A percentile compares a stretch with the other conserved stretches of the same genome.
These are phyloP conservation scores for Microctenopoma lineatum DNA, from an alignment of 2,797 vertebrate species.

Conservation along the genomic window DNA sequence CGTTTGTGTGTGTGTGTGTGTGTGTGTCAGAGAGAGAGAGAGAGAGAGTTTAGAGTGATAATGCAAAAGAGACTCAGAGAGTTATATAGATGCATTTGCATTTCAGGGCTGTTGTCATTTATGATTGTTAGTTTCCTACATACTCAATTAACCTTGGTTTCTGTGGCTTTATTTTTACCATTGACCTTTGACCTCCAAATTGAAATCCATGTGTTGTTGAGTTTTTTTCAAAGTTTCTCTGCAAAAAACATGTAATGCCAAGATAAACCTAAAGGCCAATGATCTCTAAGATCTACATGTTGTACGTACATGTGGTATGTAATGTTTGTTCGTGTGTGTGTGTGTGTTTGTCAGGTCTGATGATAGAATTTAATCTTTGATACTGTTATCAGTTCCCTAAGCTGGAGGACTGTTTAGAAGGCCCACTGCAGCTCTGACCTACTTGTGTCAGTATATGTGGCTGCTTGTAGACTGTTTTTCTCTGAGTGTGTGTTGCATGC, in stretches of 20 bases:
- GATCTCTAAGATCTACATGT: constrained; percentile 22
- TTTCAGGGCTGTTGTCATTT: constrained; percentile 23
- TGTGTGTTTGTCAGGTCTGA: constrained; percentile 30
- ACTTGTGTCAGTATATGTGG: constrained; percentile 72
- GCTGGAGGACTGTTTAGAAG: constrained; percentile 71
- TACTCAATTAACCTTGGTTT: constrained; percentile 13
- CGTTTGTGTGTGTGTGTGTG: constrained; percentile 7
- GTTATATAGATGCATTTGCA: constrained; percentile 9
- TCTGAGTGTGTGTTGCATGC: constrained; percentile 43
- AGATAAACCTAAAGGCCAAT: constrained; percentile 7
- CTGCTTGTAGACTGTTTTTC: constrained; percentile 56
- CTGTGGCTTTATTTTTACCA: constrained; percentile 11
- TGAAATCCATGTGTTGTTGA: constrained; percentile 10
- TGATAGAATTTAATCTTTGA: constrained; percentile 77
- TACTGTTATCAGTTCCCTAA: constrained; percentile 70
- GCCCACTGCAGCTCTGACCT: constrained; percentile 82
- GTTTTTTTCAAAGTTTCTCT: constrained; percentile 20
- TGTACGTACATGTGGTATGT: constrained; percentile 5
- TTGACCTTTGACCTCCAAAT: constrained; percentile 53
- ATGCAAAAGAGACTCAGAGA: background rate
- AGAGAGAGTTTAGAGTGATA: constrained; percentile 10
- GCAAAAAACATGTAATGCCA: constrained; percentile 18
- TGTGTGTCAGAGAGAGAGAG: constrained; percentile 8
- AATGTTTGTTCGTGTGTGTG: constrained; percentile 28
- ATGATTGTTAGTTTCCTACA: constrained; percentile 46